Evolutionary conservation across 2,888 invertebrate species (phyloP).

Genomic region (Candidula unifasciata): DNA sequence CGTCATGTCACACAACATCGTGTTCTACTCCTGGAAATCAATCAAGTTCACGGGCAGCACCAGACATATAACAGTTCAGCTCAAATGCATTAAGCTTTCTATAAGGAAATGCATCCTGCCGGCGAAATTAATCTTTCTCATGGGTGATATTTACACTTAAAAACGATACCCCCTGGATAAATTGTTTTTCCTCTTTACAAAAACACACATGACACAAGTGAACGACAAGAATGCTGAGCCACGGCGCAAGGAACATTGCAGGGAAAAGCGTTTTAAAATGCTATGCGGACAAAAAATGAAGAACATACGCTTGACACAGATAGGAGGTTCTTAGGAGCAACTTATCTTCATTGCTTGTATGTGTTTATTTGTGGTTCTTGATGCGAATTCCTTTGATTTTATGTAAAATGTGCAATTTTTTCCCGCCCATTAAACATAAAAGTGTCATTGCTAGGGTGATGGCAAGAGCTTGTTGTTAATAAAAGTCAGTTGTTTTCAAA

Average conservation of each 20-base stretch:
- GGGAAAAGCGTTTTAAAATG: not conserved
- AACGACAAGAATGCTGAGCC: not conserved
- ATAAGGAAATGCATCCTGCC: constrained; percentile 25
- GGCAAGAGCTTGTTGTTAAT: too few relatives aligned
- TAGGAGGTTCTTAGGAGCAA: not conserved
- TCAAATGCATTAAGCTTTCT: constrained; percentile 35
- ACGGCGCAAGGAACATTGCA: not conserved
- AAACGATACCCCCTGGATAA: constrained; percentile 25
- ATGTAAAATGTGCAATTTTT: not conserved
- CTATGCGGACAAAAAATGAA: not conserved
- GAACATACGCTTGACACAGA: not conserved
- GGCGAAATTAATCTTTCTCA: constrained; percentile 15
- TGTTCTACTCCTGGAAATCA: constrained; percentile 36
- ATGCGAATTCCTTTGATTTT: not conserved
- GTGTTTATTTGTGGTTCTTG: not conserved
- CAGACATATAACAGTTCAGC: constrained; percentile 24
- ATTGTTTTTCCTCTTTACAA: constrained; percentile 22
- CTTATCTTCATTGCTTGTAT: not conserved
- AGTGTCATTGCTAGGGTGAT: not conserved
- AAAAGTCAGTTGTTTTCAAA: too few relatives aligned
- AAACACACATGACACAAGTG: constrained; percentile 27
- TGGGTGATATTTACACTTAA: constrained; percentile 24
- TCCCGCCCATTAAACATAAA: not conserved
- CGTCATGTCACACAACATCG: constrained; percentile 34
- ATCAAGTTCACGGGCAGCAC: constrained; percentile 27